A percentile compares a stretch with the other conserved stretches of the same genome.
Conservation (phyloP, 2,797 vertebrate genomes). For the Monodelphis domestica region DNA sequence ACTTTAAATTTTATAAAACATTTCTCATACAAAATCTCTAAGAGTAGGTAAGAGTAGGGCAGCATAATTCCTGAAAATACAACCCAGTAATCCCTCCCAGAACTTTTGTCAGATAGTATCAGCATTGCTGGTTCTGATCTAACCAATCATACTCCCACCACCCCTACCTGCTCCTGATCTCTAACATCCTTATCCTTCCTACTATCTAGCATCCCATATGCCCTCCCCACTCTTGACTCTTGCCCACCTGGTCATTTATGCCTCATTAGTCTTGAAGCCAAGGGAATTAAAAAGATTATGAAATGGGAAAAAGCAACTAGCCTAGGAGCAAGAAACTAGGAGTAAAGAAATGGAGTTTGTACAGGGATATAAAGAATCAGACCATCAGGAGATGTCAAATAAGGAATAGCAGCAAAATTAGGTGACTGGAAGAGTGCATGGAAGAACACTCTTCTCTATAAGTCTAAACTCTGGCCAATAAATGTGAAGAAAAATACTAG, state of each 20-base stretch:
- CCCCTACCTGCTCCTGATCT: neutral
- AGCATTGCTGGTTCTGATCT: neutral
- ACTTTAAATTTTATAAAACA: neutral
- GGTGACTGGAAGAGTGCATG: neutral
- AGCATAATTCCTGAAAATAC: neutral
- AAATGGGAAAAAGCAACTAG: neutral
- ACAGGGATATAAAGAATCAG: neutral
- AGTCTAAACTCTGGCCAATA: neutral
- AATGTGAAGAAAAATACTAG: neutral
- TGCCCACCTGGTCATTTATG: neutral
- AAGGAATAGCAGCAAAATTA: neutral
- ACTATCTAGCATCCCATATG: neutral
- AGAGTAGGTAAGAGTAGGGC: neutral
- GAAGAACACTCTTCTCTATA: neutral
- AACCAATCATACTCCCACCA: neutral
- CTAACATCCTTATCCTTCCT: neutral
- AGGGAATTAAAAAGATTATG: neutral
- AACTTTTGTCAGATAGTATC: neutral
- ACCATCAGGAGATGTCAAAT: neutral
- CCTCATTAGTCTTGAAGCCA: neutral
- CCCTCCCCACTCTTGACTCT: neutral
- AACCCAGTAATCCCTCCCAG: neutral
- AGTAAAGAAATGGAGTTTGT: neutral
- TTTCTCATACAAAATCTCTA: neutral
- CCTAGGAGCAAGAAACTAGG: neutral